Evolutionary conservation across 2,888 invertebrate species (phyloP).

Genomic region (Sesamia inferens): DNA sequence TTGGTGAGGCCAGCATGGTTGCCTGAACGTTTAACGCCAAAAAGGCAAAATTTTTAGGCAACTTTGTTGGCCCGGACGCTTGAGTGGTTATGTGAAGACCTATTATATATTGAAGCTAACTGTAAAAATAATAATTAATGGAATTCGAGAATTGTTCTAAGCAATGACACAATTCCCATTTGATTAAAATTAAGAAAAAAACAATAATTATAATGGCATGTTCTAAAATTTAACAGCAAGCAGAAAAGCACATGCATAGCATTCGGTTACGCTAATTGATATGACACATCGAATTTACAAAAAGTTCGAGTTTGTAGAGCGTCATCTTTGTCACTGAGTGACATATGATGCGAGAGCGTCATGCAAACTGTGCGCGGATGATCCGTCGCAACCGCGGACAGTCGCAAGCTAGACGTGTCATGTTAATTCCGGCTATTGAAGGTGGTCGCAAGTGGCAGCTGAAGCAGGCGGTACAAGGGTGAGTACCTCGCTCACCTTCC

Average conservation of each 20-base stretch:
- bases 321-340: background rate
- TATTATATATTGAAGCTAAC: background rate
- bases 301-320: background rate
- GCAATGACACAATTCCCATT: background rate
- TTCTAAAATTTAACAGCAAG: conserved; percentile 29
- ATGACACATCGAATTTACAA: conserved; percentile 1
- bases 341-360: too few relatives aligned
- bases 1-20: too few relatives aligned
- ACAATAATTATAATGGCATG: background rate
- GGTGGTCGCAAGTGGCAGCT: conserved; percentile 18
- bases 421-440: too few relatives aligned
- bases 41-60: too few relatives aligned
- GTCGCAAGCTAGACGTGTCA: background rate
- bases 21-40: too few relatives aligned
- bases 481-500: conserved; percentile 93
- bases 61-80: too few relatives aligned
- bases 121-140: background rate
- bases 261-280: background rate
- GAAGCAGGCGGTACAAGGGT: conserved; percentile 12
- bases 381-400: too few relatives aligned
- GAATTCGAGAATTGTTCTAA: background rate
- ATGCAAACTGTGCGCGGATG: background rate
- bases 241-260: conserved; percentile 22
- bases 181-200: background rate
- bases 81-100: too few relatives aligned